These are phyloP conservation scores for Drosophila kurseongensis DNA, from an alignment of 1,140 invertebrate species.

Conservation along the genomic window DNA sequence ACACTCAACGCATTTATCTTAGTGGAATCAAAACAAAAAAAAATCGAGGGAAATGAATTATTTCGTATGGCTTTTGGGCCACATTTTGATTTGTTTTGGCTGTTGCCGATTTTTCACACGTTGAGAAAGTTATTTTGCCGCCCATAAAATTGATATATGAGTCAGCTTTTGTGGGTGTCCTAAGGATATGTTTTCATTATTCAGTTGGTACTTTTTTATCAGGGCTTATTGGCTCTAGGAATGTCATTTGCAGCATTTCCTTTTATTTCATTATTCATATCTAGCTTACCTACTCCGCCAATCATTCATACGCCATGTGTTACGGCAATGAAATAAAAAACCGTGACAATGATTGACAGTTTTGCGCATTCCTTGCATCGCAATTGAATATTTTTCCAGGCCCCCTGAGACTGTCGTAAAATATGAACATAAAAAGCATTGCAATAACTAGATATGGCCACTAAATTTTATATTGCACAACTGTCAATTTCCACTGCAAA, in stretches of 20 bases:
- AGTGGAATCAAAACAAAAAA: background rate
- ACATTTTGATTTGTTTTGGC: conserved; percentile 30
- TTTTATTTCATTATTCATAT: conserved; percentile 36
- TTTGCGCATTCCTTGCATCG: conserved; percentile 26
- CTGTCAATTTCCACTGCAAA: conserved; percentile 11
- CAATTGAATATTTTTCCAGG: conserved; percentile 49
- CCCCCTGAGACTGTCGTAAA: conserved; percentile 26
- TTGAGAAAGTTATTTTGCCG: conserved; percentile 15
- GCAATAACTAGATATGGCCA: conserved; percentile 29
- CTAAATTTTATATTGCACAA: conserved; percentile 31
- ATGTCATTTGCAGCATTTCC: conserved; percentile 26
- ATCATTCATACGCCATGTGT: conserved; percentile 38
- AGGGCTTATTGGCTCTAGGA: background rate
- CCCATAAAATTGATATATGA: conserved; percentile 34
- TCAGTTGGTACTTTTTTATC: background rate
- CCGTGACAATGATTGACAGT: conserved; percentile 49
- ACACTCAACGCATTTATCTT: conserved; percentile 42
- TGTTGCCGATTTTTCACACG: conserved; percentile 37
- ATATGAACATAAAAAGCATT: conserved; percentile 31
- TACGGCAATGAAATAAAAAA: conserved; percentile 22
- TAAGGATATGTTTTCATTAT: conserved; percentile 20
- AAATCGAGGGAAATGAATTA: conserved; percentile 32
- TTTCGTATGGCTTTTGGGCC: conserved; percentile 14
- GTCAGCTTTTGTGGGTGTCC: background rate
- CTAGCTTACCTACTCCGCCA: conserved; percentile 15